Conservation (phyloP, 2,113 vertebrate genomes). For the Suricata suricatta region DNA sequence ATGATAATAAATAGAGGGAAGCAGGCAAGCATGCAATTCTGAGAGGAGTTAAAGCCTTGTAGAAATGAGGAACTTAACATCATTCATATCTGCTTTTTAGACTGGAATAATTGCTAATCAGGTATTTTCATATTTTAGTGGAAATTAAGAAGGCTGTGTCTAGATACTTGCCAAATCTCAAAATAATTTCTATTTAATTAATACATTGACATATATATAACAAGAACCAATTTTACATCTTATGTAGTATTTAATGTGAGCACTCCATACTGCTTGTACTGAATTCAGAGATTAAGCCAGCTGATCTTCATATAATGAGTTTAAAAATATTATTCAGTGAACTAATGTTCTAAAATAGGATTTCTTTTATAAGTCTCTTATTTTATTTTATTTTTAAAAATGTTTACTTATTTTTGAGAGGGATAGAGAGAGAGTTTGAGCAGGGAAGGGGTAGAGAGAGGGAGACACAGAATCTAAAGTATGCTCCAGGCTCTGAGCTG, state of each 20-base stretch:
- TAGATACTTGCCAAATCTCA: background rate
- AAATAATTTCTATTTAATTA: conserved; percentile 29
- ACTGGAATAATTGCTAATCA: background rate
- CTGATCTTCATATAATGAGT: background rate
- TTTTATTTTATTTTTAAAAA: too few relatives aligned
- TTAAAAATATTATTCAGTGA: background rate
- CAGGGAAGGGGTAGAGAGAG: too few relatives aligned
- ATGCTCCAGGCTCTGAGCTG: too few relatives aligned
- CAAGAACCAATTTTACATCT: background rate
- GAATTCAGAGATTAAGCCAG: conserved; percentile 45
- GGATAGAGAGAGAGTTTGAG: too few relatives aligned
- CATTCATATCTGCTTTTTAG: background rate
- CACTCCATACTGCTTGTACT: background rate
- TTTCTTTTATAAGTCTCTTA: background rate
- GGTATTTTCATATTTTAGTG: conserved; percentile 36
- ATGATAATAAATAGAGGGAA: background rate
- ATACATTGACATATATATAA: background rate
- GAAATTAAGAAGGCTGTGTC: background rate
- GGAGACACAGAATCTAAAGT: too few relatives aligned
- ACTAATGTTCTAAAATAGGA: conserved; percentile 31
- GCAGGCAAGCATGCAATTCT: background rate
- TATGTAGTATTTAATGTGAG: background rate
- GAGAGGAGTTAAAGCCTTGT: background rate
- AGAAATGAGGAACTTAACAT: background rate
- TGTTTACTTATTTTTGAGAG: too few relatives aligned